Percentiles rank a stretch among this genome's conserved stretches.
Evolutionary conservation across 2,113 vertebrate genomes (phyloP).

Genomic region (Petrocephalus microphthalmus): DNA sequence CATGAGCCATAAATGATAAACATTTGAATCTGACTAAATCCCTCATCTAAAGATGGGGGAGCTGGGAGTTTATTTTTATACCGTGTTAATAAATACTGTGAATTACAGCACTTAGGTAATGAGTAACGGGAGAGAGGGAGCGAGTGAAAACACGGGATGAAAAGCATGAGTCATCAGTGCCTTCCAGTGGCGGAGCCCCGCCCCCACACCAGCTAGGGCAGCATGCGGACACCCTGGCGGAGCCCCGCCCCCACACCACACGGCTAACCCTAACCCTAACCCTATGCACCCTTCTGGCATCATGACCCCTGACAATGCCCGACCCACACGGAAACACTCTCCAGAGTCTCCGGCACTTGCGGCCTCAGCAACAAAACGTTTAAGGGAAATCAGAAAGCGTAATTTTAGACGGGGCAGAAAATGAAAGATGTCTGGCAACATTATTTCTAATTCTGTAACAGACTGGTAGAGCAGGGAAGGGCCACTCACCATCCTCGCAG

Average conservation of each 20-base stretch:
- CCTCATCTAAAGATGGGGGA: background rate
- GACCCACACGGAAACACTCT: slow-evolving; percentile 21
- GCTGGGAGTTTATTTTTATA: slow-evolving; percentile 29
- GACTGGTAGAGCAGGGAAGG: background rate
- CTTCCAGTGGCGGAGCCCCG: slow-evolving; percentile 24
- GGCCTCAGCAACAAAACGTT: background rate
- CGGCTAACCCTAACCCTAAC: too few species aligned
- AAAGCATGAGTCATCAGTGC: slow-evolving; percentile 33
- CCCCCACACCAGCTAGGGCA: background rate
- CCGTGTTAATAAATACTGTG: slow-evolving; percentile 20
- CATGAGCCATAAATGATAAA: background rate
- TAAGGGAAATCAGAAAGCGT: background rate
- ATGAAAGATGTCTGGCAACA: background rate
- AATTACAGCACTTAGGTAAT: slow-evolving; percentile 29
- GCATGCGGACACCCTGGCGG: too few species aligned
- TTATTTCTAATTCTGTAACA: background rate
- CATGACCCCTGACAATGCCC: background rate
- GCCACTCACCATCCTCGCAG: slow-evolving; percentile 84
- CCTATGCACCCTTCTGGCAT: too few species aligned
- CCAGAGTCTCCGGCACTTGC: background rate
- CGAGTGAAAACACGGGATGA: slow-evolving; percentile 28
- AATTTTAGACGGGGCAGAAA: background rate
- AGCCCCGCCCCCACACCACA: background rate
- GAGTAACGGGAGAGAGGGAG: slow-evolving; percentile 27
- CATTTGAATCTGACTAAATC: background rate